Percentiles rank a stretch among this genome's conserved stretches.
phyloP scores from a whole-genome alignment of 1,140 invertebrate species.

The Fragariocoptes setiger region DNA sequence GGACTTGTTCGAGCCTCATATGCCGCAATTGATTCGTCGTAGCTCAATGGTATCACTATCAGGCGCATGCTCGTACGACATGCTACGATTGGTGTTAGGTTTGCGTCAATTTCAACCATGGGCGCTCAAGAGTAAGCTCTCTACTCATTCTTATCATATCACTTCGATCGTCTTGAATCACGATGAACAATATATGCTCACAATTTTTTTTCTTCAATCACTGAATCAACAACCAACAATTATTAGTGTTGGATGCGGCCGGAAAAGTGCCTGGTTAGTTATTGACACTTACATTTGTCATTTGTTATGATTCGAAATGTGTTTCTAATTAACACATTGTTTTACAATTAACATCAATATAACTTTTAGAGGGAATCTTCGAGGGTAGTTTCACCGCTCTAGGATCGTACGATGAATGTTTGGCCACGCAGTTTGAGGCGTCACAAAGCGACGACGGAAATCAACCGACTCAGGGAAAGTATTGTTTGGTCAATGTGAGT shows the following conservation, averaged over 20 bases:
- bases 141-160: neutral
- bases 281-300: too few relatives aligned
- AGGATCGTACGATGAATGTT: conserved; percentile 11
- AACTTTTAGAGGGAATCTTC: conserved; percentile 7
- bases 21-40: conserved; percentile 2
- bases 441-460: conserved; percentile 1
- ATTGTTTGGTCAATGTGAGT: conserved; percentile 5
- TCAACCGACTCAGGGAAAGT: conserved; percentile 5
- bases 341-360: too few relatives aligned
- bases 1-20: conserved; percentile 2
- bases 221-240: neutral
- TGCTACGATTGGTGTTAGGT: conserved; percentile 4
- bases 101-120: conserved; percentile 9
- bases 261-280: conserved; percentile 9
- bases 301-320: too few relatives aligned
- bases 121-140: conserved; percentile 10
- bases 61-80: neutral
- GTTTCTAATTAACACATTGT: too few relatives aligned
- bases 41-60: conserved; percentile 1
- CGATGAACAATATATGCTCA: neutral
- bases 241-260: conserved; percentile 9
- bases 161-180: too few relatives aligned
- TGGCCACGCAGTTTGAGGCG: conserved; percentile 5
- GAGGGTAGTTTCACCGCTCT: conserved; percentile 9
- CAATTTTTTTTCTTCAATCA: neutral